These are phyloP conservation scores for Terrapene triunguis DNA, from an alignment of 2,113 vertebrate species.

Conservation along the genomic window DNA sequence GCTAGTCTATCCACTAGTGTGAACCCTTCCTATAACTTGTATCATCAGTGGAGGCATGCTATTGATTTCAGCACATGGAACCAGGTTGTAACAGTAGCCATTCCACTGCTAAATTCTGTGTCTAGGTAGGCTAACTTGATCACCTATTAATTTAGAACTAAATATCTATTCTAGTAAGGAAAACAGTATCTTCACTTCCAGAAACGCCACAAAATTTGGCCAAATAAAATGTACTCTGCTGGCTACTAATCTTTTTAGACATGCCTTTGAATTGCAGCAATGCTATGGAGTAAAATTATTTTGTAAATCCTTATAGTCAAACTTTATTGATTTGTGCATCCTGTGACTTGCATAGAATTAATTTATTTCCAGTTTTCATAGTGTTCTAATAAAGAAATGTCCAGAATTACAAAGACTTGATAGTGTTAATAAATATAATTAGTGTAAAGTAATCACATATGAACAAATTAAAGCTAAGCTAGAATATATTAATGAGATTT, in stretches of 20 bases:
- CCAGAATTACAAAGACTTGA: not conserved
- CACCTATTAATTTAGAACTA: not conserved
- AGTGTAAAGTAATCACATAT: not conserved
- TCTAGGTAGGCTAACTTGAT: not conserved
- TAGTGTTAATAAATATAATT: not conserved
- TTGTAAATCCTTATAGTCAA: not conserved
- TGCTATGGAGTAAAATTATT: not conserved
- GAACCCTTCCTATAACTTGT: not conserved
- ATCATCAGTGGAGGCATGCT: fast-evolving
- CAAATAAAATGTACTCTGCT: not conserved
- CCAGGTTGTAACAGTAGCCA: not conserved
- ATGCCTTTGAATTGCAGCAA: not conserved
- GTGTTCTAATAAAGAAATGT: not conserved
- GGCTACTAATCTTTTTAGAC: not conserved
- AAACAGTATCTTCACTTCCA: not conserved
- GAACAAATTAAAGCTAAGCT: not conserved
- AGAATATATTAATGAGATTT: not conserved
- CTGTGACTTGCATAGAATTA: not conserved
- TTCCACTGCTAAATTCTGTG: not conserved
- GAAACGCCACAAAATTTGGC: not conserved
- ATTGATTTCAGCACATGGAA: not conserved
- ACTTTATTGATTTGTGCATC: not conserved
- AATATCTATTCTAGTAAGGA: not conserved
- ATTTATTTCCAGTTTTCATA: not conserved
- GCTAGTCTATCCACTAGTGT: too few species aligned